Conservation (phyloP, 2,113 vertebrate genomes). For the Atractosteus spatula region DNA sequence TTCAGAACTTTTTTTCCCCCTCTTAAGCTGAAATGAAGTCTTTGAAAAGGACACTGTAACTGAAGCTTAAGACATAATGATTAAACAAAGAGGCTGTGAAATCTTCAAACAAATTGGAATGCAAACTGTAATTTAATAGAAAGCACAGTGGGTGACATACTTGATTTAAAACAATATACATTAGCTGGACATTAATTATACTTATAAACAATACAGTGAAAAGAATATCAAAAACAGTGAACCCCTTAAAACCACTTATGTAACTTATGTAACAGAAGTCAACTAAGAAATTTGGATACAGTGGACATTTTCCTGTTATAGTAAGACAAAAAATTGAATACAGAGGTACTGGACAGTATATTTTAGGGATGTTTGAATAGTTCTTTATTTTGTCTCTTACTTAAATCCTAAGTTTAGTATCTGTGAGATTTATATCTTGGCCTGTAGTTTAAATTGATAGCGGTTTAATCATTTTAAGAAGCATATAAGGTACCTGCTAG, state of each 20-base stretch:
- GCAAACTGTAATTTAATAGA: conserved; percentile 54
- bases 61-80: conserved; percentile 31
- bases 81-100: conserved; percentile 51
- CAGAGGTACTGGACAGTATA: conserved; percentile 1
- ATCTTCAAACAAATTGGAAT: conserved; percentile 52
- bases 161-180: conserved; percentile 62
- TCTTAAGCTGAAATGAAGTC: conserved; percentile 33
- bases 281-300: background rate
- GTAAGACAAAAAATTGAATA: background rate
- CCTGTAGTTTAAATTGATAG: too few species aligned
- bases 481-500: too few species aligned
- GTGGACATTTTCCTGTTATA: conserved; percentile 1
- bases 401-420: too few species aligned
- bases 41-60: conserved; percentile 43
- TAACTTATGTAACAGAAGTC: background rate
- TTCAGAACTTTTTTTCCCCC: conserved; percentile 32
- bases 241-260: conserved; percentile 14
- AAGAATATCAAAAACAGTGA: conserved; percentile 38
- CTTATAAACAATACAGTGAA: conserved; percentile 30
- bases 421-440: too few species aligned
- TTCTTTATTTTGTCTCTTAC: background rate
- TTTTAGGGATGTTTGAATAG: background rate
- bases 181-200: conserved; percentile 47
- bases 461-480: too few species aligned
- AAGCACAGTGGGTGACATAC: conserved; percentile 44